Conservation (phyloP, 2,888 invertebrate genomes). For the Strigamia maritima region DNA sequence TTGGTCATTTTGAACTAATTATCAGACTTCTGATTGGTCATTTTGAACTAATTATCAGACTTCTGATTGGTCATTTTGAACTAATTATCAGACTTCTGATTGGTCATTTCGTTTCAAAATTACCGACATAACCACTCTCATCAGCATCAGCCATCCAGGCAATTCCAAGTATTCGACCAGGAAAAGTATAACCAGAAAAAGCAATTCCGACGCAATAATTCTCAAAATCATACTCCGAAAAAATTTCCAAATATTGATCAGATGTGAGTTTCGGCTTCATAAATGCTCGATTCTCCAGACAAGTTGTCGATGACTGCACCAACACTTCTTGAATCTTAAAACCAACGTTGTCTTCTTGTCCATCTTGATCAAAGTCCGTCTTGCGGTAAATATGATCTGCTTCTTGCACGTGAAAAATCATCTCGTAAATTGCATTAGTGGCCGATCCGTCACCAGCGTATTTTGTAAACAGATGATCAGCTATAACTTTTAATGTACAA, state of each 20-base stretch:
- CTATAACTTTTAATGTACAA: slow-evolving; percentile 47
- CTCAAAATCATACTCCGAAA: slow-evolving; percentile 30
- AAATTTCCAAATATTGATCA: slow-evolving; percentile 26
- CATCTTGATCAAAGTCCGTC: slow-evolving; percentile 50
- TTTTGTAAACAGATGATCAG: slow-evolving; percentile 48
- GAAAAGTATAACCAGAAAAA: slow-evolving; percentile 34
- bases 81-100: too few relatives aligned
- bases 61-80: too few relatives aligned
- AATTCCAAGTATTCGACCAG: slow-evolving; percentile 23
- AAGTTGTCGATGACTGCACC: not conserved
- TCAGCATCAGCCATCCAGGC: slow-evolving; percentile 37
- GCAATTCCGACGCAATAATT: slow-evolving; percentile 32
- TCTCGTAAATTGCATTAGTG: slow-evolving; percentile 42
- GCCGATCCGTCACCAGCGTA: slow-evolving; percentile 39
- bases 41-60: too few relatives aligned
- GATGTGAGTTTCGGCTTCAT: not conserved
- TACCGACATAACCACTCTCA: slow-evolving; percentile 1
- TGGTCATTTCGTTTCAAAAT: too few relatives aligned
- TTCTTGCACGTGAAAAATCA: slow-evolving; percentile 46
- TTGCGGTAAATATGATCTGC: slow-evolving; percentile 48
- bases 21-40: too few relatives aligned
- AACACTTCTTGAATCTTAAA: slow-evolving; percentile 42
- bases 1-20: too few relatives aligned
- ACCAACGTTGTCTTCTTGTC: slow-evolving; percentile 48
- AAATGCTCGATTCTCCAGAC: not conserved